Evolutionary conservation across 2,888 invertebrate genomes (phyloP).

Genomic region (Oscheius sp.): DNA sequence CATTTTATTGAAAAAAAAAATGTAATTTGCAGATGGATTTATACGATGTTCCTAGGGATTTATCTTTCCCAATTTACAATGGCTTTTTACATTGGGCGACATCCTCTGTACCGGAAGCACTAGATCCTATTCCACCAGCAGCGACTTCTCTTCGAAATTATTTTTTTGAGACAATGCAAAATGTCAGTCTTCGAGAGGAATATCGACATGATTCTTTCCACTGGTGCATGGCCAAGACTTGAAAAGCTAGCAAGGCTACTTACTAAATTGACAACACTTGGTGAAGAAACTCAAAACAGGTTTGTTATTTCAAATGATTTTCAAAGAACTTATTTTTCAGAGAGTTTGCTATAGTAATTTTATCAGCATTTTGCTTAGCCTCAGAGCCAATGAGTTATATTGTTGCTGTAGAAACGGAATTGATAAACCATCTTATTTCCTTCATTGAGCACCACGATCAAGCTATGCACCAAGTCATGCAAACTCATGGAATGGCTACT

Average conservation of each 20-base stretch:
- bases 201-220: slow-evolving; percentile 95
- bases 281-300: slow-evolving; percentile 86
- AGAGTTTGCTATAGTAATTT: slow-evolving; percentile 94
- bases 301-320: slow-evolving; percentile 15
- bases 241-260: slow-evolving; percentile 89
- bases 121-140: slow-evolving; percentile 88
- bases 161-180: slow-evolving; percentile 87
- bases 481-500: slow-evolving; percentile 87
- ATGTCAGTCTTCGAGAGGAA: slow-evolving; percentile 95
- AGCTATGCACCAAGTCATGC: slow-evolving; percentile 76
- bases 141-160: slow-evolving; percentile 66
- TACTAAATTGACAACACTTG: slow-evolving; percentile 83
- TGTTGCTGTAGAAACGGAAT: slow-evolving; percentile 85
- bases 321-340: slow-evolving; percentile 46
- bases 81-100: slow-evolving; percentile 96
- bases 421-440: slow-evolving; percentile 90
- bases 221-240: slow-evolving; percentile 90
- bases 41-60: slow-evolving; percentile 86
- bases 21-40: slow-evolving; percentile 83
- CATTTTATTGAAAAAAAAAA: background rate
- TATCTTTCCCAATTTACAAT: slow-evolving; percentile 90
- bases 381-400: slow-evolving; percentile 89
- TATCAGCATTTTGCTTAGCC: slow-evolving; percentile 87
- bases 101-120: slow-evolving; percentile 83
- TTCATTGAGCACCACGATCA: slow-evolving; percentile 96